Percentiles rank a stretch among this genome's conserved stretches.
phyloP scores from a whole-genome alignment of 2,113 vertebrate species.

The Poeciliopsis turrubarensis region DNA sequence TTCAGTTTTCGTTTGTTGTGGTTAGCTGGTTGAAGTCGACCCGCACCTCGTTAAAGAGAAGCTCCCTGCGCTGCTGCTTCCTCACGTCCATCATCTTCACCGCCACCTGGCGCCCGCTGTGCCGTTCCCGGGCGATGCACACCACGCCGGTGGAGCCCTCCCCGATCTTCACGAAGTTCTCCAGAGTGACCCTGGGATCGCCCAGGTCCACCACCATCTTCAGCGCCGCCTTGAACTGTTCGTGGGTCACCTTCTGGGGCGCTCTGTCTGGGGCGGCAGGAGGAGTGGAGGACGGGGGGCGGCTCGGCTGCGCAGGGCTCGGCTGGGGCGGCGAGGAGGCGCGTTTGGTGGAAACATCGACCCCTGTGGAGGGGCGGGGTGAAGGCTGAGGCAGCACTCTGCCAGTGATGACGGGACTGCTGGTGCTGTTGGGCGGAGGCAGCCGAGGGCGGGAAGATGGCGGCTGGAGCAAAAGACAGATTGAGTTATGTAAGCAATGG shows the following conservation, averaged over 20 bases:
- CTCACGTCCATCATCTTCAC: constrained; percentile 97
- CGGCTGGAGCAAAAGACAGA: constrained; percentile 23
- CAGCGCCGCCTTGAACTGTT: constrained; percentile 91
- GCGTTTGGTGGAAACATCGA: constrained; percentile 4
- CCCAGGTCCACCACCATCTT: constrained; percentile 92
- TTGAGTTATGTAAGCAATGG: no score
- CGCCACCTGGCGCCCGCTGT: constrained; percentile 88
- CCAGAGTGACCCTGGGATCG: constrained; percentile 84
- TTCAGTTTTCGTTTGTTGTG: no score
- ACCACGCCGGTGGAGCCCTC: constrained; percentile 94
- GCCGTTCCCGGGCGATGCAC: constrained; percentile 87
- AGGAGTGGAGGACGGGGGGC: constrained; percentile 68
- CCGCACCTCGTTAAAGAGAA: constrained; percentile 92
- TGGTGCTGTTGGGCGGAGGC: constrained; percentile 65
- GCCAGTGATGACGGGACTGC: constrained; percentile 55
- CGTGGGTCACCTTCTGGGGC: constrained; percentile 82
- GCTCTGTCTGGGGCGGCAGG: constrained; percentile 63
- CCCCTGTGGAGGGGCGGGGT: constrained; percentile 75
- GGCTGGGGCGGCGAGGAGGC: constrained; percentile 2
- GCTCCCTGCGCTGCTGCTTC: constrained; percentile 91
- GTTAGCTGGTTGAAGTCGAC: no score
- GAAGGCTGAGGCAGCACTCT: constrained; percentile 4
- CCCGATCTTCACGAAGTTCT: constrained; percentile 92
- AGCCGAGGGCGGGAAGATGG: constrained; percentile 19
- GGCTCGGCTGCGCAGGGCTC: constrained; percentile 72